Percentiles rank a stretch among this genome's conserved stretches.
Evolutionary conservation across 2,113 vertebrate genomes (phyloP).

Genomic region (Lanius ludovicianus): DNA sequence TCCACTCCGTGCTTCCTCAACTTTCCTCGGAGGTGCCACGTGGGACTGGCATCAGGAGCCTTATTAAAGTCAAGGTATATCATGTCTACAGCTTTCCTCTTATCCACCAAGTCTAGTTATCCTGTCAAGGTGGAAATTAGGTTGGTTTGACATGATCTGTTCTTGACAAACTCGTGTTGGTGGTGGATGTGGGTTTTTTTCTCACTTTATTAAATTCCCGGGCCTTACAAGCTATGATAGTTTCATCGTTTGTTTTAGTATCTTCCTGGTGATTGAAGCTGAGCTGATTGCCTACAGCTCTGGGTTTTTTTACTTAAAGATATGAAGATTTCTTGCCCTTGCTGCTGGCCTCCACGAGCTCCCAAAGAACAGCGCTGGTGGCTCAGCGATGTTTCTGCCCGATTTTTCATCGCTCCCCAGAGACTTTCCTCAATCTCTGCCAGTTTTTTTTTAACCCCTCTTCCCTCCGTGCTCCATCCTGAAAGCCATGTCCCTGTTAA

Average conservation of each 20-base stretch:
- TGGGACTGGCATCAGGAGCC: constrained; percentile 12
- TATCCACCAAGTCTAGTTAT: constrained; percentile 54
- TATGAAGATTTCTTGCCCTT: constrained; percentile 45
- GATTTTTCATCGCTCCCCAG: not conserved
- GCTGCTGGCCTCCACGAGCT: not conserved
- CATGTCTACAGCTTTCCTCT: constrained; percentile 54
- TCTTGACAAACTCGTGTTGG: constrained; percentile 61
- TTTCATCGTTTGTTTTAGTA: constrained; percentile 54
- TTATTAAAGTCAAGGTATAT: constrained; percentile 60
- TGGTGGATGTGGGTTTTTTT: not conserved
- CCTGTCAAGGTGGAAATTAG: constrained; percentile 61
- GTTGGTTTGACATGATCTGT: constrained; percentile 67
- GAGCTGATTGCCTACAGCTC: constrained; percentile 50
- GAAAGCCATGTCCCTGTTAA: not conserved
- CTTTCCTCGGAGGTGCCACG: not conserved
- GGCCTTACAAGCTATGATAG: constrained; percentile 46
- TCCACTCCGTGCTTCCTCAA: not conserved
- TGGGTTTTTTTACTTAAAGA: not conserved
- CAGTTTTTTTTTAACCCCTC: not conserved
- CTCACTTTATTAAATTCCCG: constrained; percentile 50
- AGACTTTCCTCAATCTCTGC: not conserved
- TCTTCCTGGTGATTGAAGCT: constrained; percentile 31
- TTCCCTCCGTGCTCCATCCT: not conserved
- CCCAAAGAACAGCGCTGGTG: not conserved
- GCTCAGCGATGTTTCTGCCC: not conserved